Evolutionary conservation across 2,113 vertebrate genomes (phyloP).

Genomic region (Microcebus tavaratra): DNA sequence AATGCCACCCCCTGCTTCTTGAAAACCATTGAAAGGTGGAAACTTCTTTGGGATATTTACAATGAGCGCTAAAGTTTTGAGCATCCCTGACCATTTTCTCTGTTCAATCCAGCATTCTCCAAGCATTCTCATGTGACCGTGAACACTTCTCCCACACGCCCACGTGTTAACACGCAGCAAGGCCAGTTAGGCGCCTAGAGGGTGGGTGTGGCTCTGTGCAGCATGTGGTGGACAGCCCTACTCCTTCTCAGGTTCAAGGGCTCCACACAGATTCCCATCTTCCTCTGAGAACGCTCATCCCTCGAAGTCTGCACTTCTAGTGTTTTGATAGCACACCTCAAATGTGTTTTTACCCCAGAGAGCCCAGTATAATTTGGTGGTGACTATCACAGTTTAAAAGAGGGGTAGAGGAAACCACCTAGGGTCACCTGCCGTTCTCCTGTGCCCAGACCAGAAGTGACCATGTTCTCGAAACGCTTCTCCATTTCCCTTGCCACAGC

Average conservation of each 20-base stretch:
- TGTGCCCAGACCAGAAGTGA: neutral
- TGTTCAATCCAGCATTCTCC: neutral
- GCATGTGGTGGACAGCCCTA: neutral
- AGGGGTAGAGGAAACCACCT: neutral
- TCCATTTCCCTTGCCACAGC: neutral
- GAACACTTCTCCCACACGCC: accelerated
- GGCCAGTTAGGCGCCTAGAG: too few relatives aligned
- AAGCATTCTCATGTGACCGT: neutral
- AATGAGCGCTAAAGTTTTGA: neutral
- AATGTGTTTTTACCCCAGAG: neutral
- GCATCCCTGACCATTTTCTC: neutral
- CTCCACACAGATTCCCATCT: neutral
- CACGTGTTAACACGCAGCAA: neutral
- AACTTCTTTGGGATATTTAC: neutral
- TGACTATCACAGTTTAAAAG: neutral
- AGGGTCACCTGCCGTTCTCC: neutral
- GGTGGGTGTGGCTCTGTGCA: neutral
- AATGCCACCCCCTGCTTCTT: neutral
- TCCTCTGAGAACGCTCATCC: neutral
- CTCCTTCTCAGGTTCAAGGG: neutral
- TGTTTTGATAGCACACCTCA: neutral
- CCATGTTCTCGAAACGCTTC: neutral
- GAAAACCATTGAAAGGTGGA: neutral
- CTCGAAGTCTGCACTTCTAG: neutral
- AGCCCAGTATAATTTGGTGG: neutral